Evolutionary conservation across 2,888 invertebrate genomes (phyloP).

Genomic region (Patella depressa): DNA sequence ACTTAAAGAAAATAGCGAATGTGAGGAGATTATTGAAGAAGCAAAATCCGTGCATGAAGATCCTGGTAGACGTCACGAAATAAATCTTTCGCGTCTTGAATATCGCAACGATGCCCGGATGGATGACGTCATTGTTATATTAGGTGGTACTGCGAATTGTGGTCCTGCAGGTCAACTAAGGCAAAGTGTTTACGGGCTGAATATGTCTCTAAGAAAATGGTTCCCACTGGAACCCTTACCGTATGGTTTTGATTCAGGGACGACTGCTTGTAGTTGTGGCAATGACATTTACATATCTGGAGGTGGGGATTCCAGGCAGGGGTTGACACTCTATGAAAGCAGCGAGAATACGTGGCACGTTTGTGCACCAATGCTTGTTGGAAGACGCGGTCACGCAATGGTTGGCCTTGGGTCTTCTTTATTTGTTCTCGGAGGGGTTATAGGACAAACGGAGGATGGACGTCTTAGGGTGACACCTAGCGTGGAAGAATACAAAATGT

Average conservation of each 20-base stretch:
- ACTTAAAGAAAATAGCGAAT: constrained; percentile 20
- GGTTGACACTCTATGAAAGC: constrained; percentile 25
- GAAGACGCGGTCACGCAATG: constrained; percentile 30
- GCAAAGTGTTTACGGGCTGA: constrained; percentile 26
- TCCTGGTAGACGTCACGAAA: constrained; percentile 16
- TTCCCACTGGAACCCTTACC: constrained; percentile 30
- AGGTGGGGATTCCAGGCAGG: constrained; percentile 27
- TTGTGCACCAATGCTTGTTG: constrained; percentile 27
- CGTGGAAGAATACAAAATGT: constrained; percentile 30
- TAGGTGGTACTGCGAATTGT: constrained; percentile 22
- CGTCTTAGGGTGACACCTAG: constrained; percentile 16
- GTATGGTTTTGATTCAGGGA: constrained; percentile 31
- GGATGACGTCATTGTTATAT: constrained; percentile 29
- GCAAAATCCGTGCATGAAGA: constrained; percentile 12
- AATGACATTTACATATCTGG: constrained; percentile 33
- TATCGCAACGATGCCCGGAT: constrained; percentile 19
- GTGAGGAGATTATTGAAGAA: constrained; percentile 20
- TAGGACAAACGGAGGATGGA: constrained; percentile 22
- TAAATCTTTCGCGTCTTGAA: constrained; percentile 15
- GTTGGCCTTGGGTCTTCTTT: constrained; percentile 17
- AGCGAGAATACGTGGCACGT: constrained; percentile 27
- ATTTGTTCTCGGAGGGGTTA: constrained; percentile 27
- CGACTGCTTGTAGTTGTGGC: constrained; percentile 25
- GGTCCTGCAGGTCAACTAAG: constrained; percentile 23
- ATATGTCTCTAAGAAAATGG: constrained; percentile 25